Base-by-base conservation (phyloP, 2,797 vertebrate species). In the Myotis daubentonii region DNA sequence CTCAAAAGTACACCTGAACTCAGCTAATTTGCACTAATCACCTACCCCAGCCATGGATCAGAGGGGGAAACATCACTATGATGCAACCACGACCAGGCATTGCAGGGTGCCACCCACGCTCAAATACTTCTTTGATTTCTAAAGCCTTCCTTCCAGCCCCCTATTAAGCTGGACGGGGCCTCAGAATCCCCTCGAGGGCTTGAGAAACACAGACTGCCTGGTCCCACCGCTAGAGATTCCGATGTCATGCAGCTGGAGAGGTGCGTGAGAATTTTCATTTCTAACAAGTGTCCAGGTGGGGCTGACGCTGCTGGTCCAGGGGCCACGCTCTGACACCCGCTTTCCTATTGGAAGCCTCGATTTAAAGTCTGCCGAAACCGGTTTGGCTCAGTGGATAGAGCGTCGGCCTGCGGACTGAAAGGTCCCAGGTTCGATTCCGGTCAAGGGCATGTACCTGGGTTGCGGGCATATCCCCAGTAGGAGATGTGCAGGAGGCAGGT, bases 11-110 rank as follows among this genome's bases (percentile, higher is more conserved):
- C 72, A 95, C 87, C 92, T 86, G 92, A 92, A 91, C 82, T 84
- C 66, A 41, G 74, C 85, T 96, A 90, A 95, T 96, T 90, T 95
- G 65, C 88, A 9, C 92, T 96, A 89, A 97, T 94, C 75, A 80
- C 75, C 51, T 19, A 22, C 44, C 33, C 11, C 36, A 4, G 30
- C 28, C 51, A 1, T 3, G 41, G 36, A 65, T 93, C 33, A 4
- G 82, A 6, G 12, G 6, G 53, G 28, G 38, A 78, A 74, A 30
- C 19, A 44, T 22, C 8, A 2, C 30, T 1, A 41, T 44, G 60
- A 60, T 51, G n/a, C 74, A 90, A 87, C 38, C 76, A 38, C 81
- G 75, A 0, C 15, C 38, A 2, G 0, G 2, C 8, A 10, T 44
- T 76, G 78, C 74, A 57, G 51, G 38, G 33, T 6, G 13, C 36